phyloP scores from a whole-genome alignment of 2,888 invertebrate genomes.

The Temnothorax ravouxi region DNA sequence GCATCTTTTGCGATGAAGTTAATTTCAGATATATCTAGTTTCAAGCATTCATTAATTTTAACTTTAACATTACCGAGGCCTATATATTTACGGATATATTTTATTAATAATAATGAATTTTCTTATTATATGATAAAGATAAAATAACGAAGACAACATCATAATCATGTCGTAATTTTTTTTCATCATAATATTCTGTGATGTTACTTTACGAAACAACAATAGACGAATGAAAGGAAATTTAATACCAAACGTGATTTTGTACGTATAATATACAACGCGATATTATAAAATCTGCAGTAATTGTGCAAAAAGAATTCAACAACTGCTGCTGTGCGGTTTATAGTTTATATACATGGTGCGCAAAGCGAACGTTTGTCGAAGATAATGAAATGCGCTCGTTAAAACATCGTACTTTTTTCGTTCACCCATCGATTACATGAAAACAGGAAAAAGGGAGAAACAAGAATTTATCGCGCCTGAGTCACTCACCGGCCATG shows the following conservation, averaged over 20 bases:
- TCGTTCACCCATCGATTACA: constrained; percentile 33
- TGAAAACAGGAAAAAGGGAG: constrained; percentile 34
- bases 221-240: neutral
- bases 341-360: neutral
- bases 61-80: neutral
- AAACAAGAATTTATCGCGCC: constrained; percentile 49
- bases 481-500: constrained; percentile 27
- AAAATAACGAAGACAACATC: neutral
- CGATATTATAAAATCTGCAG: neutral
- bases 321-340: neutral
- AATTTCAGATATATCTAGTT: neutral
- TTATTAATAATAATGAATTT: neutral
- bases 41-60: neutral
- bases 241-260: neutral
- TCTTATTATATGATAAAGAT: neutral
- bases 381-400: constrained; percentile 32
- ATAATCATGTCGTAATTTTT: neutral
- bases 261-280: too few species aligned
- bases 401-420: constrained; percentile 25
- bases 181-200: too few species aligned
- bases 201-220: neutral
- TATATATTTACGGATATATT: neutral
- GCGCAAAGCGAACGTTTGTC: neutral
- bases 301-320: neutral
- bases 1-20: neutral